Evolutionary conservation across 2,888 invertebrate species (phyloP).

Genomic region (Vesta saturnalis): DNA sequence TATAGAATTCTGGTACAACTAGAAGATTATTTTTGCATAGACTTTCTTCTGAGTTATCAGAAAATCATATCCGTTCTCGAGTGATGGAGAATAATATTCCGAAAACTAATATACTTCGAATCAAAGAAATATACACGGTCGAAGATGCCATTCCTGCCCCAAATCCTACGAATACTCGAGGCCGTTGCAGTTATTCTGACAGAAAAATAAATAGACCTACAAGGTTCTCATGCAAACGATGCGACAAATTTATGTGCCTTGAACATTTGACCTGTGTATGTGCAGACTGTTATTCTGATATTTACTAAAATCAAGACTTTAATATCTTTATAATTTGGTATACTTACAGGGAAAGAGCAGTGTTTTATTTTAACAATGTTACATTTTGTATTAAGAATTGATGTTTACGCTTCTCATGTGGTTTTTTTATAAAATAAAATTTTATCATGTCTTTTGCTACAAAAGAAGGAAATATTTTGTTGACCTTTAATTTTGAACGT

Average conservation of each 20-base stretch:
- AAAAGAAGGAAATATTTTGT: not conserved
- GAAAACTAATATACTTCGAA: slow-evolving; percentile 28
- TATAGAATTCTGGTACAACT: slow-evolving; percentile 6
- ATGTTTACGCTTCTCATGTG: no score
- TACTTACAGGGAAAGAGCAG: no score
- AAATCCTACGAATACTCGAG: slow-evolving; percentile 25
- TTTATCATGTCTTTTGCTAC: not conserved
- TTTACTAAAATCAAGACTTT: not conserved
- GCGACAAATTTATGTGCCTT: slow-evolving; percentile 14
- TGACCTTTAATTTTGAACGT: not conserved
- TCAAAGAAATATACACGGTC: slow-evolving; percentile 34
- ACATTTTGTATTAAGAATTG: no score
- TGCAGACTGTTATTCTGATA: slow-evolving; percentile 11
- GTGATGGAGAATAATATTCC: slow-evolving; percentile 29
- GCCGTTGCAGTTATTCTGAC: slow-evolving; percentile 37
- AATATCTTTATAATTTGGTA: not conserved
- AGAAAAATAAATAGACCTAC: slow-evolving; percentile 30
- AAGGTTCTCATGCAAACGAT: slow-evolving; percentile 13
- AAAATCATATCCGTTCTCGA: slow-evolving; percentile 33
- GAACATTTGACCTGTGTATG: slow-evolving; percentile 18
- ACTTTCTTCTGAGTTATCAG: slow-evolving; percentile 34
- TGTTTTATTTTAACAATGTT: no score
- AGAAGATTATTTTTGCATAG: not conserved
- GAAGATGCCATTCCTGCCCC: slow-evolving; percentile 20
- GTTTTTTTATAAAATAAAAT: not conserved